A percentile compares a stretch with the other conserved stretches of the same genome.
Conservation (phyloP, 2,113 vertebrate genomes). For the Struthidea cinerea region DNA sequence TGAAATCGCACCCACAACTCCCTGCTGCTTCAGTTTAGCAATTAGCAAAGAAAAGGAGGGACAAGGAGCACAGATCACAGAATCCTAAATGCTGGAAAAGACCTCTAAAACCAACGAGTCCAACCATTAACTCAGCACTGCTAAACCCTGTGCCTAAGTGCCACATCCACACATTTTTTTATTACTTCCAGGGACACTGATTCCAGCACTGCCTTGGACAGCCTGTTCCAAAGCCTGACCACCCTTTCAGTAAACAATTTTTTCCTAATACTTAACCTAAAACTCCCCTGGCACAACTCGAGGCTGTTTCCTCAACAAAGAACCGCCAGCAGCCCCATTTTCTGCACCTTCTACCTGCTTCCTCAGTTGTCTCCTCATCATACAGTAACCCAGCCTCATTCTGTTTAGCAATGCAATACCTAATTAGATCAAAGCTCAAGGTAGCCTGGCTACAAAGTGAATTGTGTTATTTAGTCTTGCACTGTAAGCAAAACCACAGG, state of each 20-base stretch:
- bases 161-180: background rate
- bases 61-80: background rate
- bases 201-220: background rate
- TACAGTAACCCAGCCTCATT: background rate
- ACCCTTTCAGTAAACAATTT: background rate
- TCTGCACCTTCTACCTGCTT: background rate
- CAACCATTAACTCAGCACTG: background rate
- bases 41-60: background rate
- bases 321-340: background rate
- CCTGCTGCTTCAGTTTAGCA: background rate
- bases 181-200: background rate
- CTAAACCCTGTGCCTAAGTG: background rate
- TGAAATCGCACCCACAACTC: background rate
- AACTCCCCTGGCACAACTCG: background rate
- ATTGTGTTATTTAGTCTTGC: slow-evolving; percentile 1
- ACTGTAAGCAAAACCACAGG: slow-evolving; percentile 25
- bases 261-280: background rate
- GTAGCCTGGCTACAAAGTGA: background rate
- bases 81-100: background rate
- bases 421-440: slow-evolving; percentile 41
- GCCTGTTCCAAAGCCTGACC: background rate
- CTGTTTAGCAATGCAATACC: background rate
- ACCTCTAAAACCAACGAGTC: background rate
- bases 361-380: background rate
- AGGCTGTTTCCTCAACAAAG: background rate